phyloP scores from a whole-genome alignment of 2,113 vertebrate genomes.

The Cinclus mexicanus region DNA sequence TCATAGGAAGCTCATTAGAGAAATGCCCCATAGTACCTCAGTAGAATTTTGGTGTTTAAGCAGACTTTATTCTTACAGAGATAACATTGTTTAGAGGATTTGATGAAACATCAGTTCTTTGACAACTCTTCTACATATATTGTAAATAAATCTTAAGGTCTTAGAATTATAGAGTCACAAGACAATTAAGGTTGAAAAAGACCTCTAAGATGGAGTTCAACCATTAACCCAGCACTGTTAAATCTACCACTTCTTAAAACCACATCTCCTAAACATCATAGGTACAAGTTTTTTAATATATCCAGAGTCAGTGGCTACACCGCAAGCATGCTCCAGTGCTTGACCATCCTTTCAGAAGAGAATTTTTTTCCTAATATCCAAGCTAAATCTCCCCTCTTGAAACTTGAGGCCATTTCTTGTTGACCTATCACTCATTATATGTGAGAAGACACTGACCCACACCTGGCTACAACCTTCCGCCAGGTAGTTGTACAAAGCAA shows the following conservation, averaged over 20 bases:
- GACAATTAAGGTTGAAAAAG: background rate
- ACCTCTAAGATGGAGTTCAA: background rate
- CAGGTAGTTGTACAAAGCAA: background rate
- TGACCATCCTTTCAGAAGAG: background rate
- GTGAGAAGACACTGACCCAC: background rate
- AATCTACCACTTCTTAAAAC: background rate
- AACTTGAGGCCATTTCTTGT: background rate
- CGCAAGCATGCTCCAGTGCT: background rate
- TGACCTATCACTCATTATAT: fast-evolving
- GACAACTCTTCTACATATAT: background rate
- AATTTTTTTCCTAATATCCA: background rate
- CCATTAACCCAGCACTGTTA: background rate
- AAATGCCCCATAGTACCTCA: background rate
- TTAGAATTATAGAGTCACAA: background rate
- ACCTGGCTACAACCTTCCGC: background rate
- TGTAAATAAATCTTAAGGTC: background rate
- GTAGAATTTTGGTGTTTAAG: background rate
- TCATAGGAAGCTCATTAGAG: background rate
- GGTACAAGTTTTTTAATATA: background rate
- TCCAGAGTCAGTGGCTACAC: background rate
- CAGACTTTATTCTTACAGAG: background rate
- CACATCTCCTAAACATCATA: background rate
- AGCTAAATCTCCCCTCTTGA: too few relatives aligned
- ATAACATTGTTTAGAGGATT: background rate
- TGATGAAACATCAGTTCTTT: background rate